phyloP scores from a whole-genome alignment of 2,888 invertebrate genomes.

The Drosophila colorata region DNA sequence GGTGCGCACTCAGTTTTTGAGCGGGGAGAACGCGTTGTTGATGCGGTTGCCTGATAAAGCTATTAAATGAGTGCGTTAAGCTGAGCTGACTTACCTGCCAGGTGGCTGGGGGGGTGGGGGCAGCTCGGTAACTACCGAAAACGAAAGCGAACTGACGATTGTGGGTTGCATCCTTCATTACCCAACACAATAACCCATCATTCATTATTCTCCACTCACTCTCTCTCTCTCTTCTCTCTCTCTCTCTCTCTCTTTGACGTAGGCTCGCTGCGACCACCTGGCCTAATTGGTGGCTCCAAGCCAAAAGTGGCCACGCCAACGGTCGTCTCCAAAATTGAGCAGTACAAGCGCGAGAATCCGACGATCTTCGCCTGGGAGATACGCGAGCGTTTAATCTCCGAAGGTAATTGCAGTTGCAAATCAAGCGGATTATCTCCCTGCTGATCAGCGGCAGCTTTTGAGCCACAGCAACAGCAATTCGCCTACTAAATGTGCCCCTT shows the following conservation, averaged over 20 bases:
- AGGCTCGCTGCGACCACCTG: conserved; percentile 95
- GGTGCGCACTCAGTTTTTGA: background rate
- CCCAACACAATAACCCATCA: conserved; percentile 30
- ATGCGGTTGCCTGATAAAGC: conserved; percentile 82
- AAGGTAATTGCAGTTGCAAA: conserved; percentile 87
- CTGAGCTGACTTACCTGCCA: background rate
- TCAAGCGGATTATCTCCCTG: conserved; percentile 39
- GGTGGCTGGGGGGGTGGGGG: background rate
- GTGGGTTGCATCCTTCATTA: conserved; percentile 32
- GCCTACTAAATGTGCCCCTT: conserved; percentile 37
- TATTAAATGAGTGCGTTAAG: conserved; percentile 76
- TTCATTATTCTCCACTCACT: conserved; percentile 4
- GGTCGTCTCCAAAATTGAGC: conserved; percentile 98
- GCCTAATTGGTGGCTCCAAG: conserved; percentile 97
- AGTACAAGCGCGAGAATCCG: conserved; percentile 98
- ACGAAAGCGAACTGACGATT: conserved; percentile 30
- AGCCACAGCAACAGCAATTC: too few relatives aligned
- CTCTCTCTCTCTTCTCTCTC: background rate
- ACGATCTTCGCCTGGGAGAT: conserved; percentile 99
- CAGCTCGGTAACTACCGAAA: conserved; percentile 28
- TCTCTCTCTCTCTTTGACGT: conserved; percentile 58
- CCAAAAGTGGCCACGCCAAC: conserved; percentile 99
- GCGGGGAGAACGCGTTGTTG: conserved; percentile 23
- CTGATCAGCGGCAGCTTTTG: conserved; percentile 63
- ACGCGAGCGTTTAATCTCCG: conserved; percentile 96